Base-by-base conservation (phyloP, 2,888 invertebrate genomes). In the Acanthopleura granulata region DNA sequence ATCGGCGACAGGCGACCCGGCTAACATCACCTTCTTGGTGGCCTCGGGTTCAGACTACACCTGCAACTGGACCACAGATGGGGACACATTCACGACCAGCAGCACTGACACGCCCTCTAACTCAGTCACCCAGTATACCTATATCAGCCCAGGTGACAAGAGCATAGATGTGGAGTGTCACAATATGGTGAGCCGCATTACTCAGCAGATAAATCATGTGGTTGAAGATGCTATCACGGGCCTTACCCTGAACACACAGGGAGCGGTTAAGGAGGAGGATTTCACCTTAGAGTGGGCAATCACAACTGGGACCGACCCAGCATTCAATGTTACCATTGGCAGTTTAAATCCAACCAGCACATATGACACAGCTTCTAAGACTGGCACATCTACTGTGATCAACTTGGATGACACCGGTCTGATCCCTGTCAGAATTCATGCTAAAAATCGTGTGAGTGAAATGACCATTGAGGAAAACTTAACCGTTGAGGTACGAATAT, bases 31-130 rank as follows among this genome's bases (percentile, higher is more conserved):
- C 15, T 62, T 87, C 16, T 72, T 75, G 0, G 77, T 87, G 79
- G 74, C 81, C 14, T 71, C 77, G 6, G 89, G 89, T 12, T 83
- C 86, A 0, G 78, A 88, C 76, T 88, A 84, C 74, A 78, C 77
- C 12, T 88, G 88, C 70, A 72, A 69, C 1, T 86, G 86, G 83
- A 75, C 66, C 0, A 77, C 75, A 16, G 77, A 79, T 12, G 27
- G 40, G 14, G 74, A 72, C 22, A 61, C 72, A 27, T 18, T 18
- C 72, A 77, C 18, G 71, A 72, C 80, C 11, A 76, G 74, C 11
- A 66, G 74, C 14, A 49, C n/a, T 50, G 70, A 62, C 22, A 75
- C 66, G 25, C 71, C 71, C 4, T 18, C 71, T 27, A 71, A 40
- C 40, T 40, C 49, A 4, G 57, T n/a, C n/a, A n/a, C 22, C 15